Percentiles rank a stretch among this genome's conserved stretches.
Evolutionary conservation across 2,797 vertebrate genomes (phyloP).

Genomic region (Lycodopsis pacificus): DNA sequence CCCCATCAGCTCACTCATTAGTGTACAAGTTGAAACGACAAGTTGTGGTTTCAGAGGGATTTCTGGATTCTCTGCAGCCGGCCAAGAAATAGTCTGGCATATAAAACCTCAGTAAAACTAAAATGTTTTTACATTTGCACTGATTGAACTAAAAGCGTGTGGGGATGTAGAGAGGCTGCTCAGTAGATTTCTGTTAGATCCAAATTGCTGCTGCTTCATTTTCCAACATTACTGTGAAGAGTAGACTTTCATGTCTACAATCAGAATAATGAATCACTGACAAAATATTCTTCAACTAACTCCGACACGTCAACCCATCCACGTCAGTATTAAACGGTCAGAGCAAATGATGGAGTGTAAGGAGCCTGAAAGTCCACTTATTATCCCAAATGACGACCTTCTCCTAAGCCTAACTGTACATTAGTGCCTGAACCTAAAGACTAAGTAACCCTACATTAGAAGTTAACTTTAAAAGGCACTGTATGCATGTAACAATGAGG

Average conservation of each 20-base stretch:
- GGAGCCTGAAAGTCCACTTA: no score
- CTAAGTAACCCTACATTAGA: no score
- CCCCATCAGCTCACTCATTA: not conserved
- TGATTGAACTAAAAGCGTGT: not conserved
- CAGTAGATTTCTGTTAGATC: not conserved
- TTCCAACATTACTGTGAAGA: not conserved
- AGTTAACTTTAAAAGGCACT: no score
- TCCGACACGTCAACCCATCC: no score
- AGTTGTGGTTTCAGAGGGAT: not conserved
- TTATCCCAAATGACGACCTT: no score
- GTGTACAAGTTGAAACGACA: not conserved
- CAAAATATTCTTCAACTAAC: not conserved
- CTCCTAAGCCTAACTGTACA: no score
- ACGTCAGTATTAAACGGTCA: no score
- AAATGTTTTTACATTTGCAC: not conserved
- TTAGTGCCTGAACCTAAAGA: no score
- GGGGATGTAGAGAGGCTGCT: not conserved
- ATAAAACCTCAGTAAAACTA: no score
- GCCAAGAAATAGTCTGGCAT: not conserved
- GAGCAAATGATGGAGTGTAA: no score
- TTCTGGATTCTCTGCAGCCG: not conserved
- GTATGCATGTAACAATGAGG: no score
- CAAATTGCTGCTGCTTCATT: not conserved
- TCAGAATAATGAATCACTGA: not conserved
- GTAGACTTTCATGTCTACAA: not conserved